A percentile compares a stretch with the other conserved stretches of the same genome.
Conservation (phyloP, 2,888 invertebrate genomes). For the Cotesia congregata region DNA sequence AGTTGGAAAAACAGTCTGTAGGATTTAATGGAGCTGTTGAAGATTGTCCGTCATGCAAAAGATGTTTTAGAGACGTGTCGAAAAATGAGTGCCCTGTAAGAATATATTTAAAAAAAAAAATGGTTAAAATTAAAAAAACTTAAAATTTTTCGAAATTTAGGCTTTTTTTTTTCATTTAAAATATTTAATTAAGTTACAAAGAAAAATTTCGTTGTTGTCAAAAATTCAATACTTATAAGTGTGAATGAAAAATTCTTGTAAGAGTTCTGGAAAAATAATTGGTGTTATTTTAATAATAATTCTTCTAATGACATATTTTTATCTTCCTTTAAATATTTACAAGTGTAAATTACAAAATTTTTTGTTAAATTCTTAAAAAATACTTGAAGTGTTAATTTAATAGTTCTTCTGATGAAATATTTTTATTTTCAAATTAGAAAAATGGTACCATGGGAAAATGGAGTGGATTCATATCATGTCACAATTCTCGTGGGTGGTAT, state of each 20-base stretch:
- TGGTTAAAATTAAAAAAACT: too few relatives aligned
- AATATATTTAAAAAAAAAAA: background rate
- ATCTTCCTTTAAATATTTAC: too few relatives aligned
- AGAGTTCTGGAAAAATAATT: background rate
- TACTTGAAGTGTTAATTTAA: background rate
- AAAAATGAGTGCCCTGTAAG: conserved; percentile 67
- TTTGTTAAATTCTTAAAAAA: too few relatives aligned
- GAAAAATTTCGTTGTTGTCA: background rate
- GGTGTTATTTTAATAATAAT: background rate
- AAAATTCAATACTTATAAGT: background rate
- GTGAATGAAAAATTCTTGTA: background rate
- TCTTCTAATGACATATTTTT: background rate
- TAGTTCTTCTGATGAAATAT: background rate
- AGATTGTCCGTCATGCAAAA: conserved; percentile 72
- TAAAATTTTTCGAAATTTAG: too few relatives aligned
- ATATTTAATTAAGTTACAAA: background rate
- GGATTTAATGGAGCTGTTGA: conserved; percentile 71
- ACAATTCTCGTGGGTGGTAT: conserved; percentile 78
- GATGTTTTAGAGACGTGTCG: conserved; percentile 72
- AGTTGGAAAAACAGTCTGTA: conserved; percentile 72
- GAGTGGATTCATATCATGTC: conserved; percentile 81
- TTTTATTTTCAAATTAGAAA: conserved; percentile 22
- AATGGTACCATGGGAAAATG: conserved; percentile 65
- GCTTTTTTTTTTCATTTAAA: too few relatives aligned
- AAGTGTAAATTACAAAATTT: too few relatives aligned